Percentiles rank a stretch among this genome's conserved stretches.
phyloP scores from a whole-genome alignment of 2,113 vertebrate genomes.

The Leiothrix lutea region DNA sequence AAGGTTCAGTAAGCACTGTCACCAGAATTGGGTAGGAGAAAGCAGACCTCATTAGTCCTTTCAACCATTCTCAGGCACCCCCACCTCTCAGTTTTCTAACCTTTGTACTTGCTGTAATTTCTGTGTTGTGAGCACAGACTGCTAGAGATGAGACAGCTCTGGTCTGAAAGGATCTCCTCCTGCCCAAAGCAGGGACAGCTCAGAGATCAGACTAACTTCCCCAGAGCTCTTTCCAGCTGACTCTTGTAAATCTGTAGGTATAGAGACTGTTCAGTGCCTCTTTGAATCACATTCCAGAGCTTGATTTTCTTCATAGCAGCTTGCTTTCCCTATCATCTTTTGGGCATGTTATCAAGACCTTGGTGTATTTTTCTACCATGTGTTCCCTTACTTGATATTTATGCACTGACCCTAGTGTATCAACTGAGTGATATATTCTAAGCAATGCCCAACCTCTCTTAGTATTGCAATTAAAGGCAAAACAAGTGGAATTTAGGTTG shows the following conservation, averaged over 20 bases:
- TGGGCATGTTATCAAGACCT: background rate
- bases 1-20: background rate
- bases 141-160: background rate
- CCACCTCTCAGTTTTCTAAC: background rate
- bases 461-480: background rate
- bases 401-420: background rate
- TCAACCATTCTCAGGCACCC: fast-evolving
- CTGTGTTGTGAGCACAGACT: background rate
- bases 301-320: background rate
- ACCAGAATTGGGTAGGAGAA: background rate
- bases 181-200: background rate
- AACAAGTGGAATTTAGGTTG: background rate
- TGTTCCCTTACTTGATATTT: background rate
- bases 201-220: background rate
- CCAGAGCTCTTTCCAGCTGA: background rate
- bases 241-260: background rate
- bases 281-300: background rate
- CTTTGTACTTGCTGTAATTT: background rate
- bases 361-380: background rate
- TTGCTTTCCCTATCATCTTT: background rate
- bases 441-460: background rate
- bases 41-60: background rate
- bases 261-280: background rate
- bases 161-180: background rate
- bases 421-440: background rate